A percentile compares a stretch with the other conserved stretches of the same genome.
Evolutionary conservation across 2,888 invertebrate species (phyloP).

Genomic region (Acanthosoma haemorrhoidale): DNA sequence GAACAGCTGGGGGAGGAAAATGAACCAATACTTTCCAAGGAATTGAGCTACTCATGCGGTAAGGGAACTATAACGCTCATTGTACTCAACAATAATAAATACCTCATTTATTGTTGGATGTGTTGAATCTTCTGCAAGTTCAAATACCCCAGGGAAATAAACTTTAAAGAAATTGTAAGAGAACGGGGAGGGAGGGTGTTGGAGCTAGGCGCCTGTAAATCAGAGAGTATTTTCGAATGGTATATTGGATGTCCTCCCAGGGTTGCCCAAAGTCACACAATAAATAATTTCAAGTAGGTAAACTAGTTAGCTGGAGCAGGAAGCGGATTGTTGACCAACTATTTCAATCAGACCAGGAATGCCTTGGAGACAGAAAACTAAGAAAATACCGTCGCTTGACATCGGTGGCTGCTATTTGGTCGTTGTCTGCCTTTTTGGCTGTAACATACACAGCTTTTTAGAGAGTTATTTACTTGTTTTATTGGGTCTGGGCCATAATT

Average conservation of each 20-base stretch:
- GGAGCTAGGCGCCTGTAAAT: neutral
- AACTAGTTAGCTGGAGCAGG: neutral
- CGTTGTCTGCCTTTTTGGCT: no score
- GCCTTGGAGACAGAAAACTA: constrained; percentile 3
- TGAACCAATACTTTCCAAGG: no score
- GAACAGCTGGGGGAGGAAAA: no score
- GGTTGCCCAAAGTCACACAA: neutral
- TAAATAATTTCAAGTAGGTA: constrained; percentile 27
- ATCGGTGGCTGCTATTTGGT: neutral
- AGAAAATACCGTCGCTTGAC: neutral
- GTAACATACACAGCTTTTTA: no score
- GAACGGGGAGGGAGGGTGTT: neutral
- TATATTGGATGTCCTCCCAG: neutral
- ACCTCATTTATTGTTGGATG: constrained; percentile 5
- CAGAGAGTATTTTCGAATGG: neutral
- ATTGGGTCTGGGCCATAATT: no score
- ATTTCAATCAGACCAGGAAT: constrained; percentile 22
- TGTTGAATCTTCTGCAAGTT: neutral
- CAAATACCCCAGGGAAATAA: neutral
- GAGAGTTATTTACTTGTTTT: no score
- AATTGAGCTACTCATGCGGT: no score
- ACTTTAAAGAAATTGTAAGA: constrained; percentile 3
- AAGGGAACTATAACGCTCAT: neutral
- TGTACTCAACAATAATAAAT: neutral
- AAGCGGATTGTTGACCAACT: constrained; percentile 8